Conservation (phyloP, 1,140 invertebrate genomes). For the Sarcophaga bullata region DNA sequence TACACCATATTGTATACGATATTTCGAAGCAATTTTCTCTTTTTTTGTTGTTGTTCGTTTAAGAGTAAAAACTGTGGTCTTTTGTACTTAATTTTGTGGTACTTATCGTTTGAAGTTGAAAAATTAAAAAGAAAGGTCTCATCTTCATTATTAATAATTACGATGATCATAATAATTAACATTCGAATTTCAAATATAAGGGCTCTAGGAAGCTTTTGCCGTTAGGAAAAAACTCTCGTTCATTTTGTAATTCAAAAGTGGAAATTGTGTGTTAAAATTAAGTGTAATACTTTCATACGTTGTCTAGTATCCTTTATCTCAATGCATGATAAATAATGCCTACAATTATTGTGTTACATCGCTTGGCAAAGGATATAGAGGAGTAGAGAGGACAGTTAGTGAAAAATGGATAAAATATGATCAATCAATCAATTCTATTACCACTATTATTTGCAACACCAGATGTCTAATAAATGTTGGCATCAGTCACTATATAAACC, state of each 20-base stretch:
- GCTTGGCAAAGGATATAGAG: too few species aligned
- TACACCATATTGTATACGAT: too few species aligned
- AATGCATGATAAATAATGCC: too few species aligned
- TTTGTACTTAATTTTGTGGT: slow-evolving; percentile 32
- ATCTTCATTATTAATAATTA: not conserved
- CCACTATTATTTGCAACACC: too few species aligned
- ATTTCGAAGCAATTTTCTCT: not conserved
- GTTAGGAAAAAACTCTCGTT: not conserved
- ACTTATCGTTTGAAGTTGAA: slow-evolving; percentile 32
- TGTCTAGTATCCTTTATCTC: too few species aligned
- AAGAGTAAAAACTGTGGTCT: slow-evolving; percentile 12
- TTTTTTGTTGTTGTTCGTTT: not conserved
- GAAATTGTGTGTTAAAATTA: not conserved
- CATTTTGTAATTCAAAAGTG: not conserved
- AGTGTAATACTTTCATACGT: not conserved
- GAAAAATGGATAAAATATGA: too few species aligned
- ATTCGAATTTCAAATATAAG: not conserved
- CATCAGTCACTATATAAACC: too few species aligned
- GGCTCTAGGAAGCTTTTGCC: not conserved
- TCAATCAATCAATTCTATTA: too few species aligned
- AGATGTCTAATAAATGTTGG: too few species aligned
- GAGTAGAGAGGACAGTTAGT: too few species aligned
- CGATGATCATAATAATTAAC: slow-evolving; percentile 26
- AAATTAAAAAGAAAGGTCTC: slow-evolving; percentile 3
- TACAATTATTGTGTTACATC: too few species aligned